Conservation (phyloP, 2,113 vertebrate species). For the Atlantisia rogersi region DNA sequence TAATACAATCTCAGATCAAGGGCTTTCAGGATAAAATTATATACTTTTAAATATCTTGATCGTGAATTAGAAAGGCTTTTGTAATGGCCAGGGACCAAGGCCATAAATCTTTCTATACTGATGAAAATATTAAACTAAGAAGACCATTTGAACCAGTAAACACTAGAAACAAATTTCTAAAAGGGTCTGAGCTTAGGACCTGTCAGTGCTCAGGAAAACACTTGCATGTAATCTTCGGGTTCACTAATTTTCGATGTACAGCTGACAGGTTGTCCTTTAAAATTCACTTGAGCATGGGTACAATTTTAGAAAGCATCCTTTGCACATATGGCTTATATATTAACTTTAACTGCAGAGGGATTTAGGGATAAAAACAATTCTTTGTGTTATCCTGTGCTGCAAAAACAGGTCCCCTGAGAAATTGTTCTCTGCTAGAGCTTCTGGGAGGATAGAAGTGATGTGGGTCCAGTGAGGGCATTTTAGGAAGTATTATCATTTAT, state of each 20-base stretch:
- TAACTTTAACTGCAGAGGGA: not conserved
- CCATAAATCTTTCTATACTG: not conserved
- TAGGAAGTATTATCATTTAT: not conserved
- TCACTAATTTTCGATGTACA: not conserved
- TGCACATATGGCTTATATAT: not conserved
- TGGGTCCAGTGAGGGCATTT: not conserved
- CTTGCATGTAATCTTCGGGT: not conserved
- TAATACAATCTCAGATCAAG: slow-evolving; percentile 48
- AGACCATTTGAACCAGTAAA: not conserved
- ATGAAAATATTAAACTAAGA: slow-evolving; percentile 23
- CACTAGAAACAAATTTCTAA: not conserved
- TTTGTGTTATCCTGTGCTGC: not conserved
- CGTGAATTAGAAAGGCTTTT: slow-evolving; percentile 29
- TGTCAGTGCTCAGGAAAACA: not conserved
- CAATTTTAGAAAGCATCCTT: not conserved
- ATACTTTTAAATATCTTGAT: slow-evolving; percentile 23
- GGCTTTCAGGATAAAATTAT: not conserved
- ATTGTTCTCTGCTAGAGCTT: not conserved
- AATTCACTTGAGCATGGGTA: not conserved
- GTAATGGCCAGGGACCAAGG: not conserved
- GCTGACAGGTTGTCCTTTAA: not conserved
- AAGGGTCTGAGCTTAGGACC: not conserved
- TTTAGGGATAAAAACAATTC: not conserved
- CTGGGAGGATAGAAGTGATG: not conserved
- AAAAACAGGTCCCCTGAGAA: not conserved